Conservation (phyloP, 2,888 invertebrate genomes). For the Atethmia centrago region DNA sequence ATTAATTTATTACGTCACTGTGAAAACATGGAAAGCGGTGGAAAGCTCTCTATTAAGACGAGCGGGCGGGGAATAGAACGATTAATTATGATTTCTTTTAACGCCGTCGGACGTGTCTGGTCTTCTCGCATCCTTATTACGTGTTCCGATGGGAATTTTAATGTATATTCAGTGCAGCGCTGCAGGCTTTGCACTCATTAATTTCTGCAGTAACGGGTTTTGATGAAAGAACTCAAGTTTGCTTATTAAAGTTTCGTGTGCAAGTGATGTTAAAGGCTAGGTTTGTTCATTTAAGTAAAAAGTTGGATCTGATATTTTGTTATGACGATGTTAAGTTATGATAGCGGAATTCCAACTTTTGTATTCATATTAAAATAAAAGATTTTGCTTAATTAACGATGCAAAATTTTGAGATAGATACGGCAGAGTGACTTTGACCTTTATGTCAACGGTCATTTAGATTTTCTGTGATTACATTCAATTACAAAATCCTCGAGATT, state of each 20-base stretch:
- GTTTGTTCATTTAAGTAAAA: constrained; percentile 17
- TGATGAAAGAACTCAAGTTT: constrained; percentile 36
- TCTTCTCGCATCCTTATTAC: constrained; percentile 73
- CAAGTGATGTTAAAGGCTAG: constrained; percentile 11
- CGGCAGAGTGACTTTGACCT: constrained; percentile 46
- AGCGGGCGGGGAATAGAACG: constrained; percentile 83
- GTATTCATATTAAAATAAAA: constrained; percentile 25
- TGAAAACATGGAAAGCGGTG: constrained; percentile 87
- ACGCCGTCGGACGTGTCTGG: constrained; percentile 78
- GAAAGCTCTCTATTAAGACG: constrained; percentile 88
- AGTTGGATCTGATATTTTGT: constrained; percentile 9
- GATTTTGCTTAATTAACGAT: constrained; percentile 40
- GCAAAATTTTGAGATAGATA: constrained; percentile 36
- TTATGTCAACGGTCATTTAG: constrained; percentile 46
- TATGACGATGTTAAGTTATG: constrained; percentile 4
- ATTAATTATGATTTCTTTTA: constrained; percentile 90
- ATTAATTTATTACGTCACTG: constrained; percentile 89
- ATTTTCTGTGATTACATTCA: constrained; percentile 49
- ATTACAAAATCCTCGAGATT: constrained; percentile 40
- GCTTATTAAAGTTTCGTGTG: constrained; percentile 20
- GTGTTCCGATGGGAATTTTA: constrained; percentile 70
- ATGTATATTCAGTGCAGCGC: constrained; percentile 52
- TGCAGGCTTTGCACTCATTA: constrained; percentile 46
- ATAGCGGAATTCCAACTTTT: constrained; percentile 8
- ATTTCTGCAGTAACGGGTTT: constrained; percentile 45